A percentile compares a stretch with the other conserved stretches of the same genome.
Evolutionary conservation across 2,888 invertebrate species (phyloP).

Genomic region (Apamea monoglypha): DNA sequence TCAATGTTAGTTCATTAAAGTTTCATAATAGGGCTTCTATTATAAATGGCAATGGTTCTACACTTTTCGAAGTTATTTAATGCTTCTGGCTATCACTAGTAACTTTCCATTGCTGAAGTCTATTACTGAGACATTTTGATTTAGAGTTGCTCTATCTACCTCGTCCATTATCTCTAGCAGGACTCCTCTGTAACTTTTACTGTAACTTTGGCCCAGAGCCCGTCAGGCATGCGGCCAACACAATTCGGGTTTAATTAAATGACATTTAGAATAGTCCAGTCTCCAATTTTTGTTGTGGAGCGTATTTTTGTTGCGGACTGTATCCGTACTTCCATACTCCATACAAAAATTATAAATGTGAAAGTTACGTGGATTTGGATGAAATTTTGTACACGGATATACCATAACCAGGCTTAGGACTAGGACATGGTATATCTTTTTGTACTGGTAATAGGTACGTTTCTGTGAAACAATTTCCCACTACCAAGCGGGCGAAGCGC

Average conservation of each 20-base stretch:
- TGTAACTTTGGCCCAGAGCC: conserved; percentile 30
- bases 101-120: conserved; percentile 22
- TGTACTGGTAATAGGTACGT: not conserved
- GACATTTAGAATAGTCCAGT: conserved; percentile 11
- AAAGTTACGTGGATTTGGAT: not conserved
- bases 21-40: conserved; percentile 16
- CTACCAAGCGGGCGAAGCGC: not conserved
- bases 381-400: not conserved
- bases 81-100: not conserved
- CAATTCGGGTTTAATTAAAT: conserved; percentile 33
- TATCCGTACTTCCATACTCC: not conserved
- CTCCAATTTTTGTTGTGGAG: conserved; percentile 13
- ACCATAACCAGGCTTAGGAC: not conserved
- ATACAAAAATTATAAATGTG: not conserved
- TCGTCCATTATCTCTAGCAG: conserved; percentile 23
- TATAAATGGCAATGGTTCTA: conserved; percentile 20
- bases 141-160: conserved; percentile 5
- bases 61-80: conserved; percentile 4
- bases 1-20: not conserved
- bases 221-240: conserved; percentile 29
- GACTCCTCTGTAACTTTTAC: conserved; percentile 13
- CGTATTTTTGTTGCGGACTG: not conserved
- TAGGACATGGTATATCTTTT: not conserved
- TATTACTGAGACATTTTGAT: conserved; percentile 30
- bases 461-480: not conserved